These are phyloP conservation scores for Sphecodes monilicornis DNA, from an alignment of 2,888 invertebrate species.

Conservation along the genomic window DNA sequence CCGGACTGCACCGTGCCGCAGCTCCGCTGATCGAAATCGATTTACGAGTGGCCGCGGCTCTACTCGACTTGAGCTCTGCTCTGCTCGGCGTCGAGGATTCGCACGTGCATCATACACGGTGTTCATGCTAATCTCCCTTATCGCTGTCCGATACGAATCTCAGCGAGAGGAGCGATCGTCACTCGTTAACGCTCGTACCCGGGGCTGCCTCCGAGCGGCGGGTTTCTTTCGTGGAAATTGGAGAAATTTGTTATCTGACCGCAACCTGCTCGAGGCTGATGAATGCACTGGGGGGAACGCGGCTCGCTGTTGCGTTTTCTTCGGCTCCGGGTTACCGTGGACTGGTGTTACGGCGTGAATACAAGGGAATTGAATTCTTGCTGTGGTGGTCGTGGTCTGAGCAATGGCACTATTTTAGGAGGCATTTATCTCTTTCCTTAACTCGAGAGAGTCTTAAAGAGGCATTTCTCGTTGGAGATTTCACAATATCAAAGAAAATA, in stretches of 20 bases:
- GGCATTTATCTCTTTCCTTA: background rate
- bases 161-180: conserved; percentile 32
- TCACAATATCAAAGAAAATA: background rate
- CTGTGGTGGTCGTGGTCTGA: background rate
- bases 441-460: background rate
- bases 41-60: conserved; percentile 44
- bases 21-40: conserved; percentile 63
- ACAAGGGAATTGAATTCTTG: background rate
- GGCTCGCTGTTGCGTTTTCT: background rate
- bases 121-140: conserved; percentile 37
- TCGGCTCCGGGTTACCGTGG: background rate
- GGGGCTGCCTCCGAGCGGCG: conserved; percentile 14
- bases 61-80: background rate
- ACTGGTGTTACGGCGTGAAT: background rate
- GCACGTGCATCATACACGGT: conserved; percentile 38
- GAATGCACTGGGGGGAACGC: background rate
- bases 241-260: background rate
- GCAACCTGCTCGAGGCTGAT: background rate
- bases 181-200: conserved; percentile 17
- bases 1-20: conserved; percentile 4
- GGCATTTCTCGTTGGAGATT: background rate
- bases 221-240: conserved; percentile 12
- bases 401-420: background rate
- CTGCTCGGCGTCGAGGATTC: conserved; percentile 32
- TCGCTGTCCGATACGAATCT: conserved; percentile 42